These are phyloP conservation scores for Doryteuthis pealeii DNA, from an alignment of 1,140 invertebrate species.

Conservation along the genomic window DNA sequence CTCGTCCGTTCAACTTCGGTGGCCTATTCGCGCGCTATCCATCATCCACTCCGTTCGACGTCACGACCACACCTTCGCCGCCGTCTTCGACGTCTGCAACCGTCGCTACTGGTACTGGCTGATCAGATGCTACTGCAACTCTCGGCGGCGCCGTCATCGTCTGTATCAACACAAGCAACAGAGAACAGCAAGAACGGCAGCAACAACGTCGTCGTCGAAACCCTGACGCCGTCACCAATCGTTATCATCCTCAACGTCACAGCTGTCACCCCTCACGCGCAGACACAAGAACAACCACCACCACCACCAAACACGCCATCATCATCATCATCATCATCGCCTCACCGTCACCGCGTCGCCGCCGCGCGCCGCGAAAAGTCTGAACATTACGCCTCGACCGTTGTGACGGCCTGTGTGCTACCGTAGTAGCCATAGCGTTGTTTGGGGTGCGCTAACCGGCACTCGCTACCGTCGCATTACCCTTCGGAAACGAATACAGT, in stretches of 20 bases:
- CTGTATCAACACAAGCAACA: neutral
- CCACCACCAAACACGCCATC: neutral
- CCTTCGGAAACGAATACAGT: no score
- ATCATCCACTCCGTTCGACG: neutral
- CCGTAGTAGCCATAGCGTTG: no score
- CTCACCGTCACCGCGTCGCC: no score
- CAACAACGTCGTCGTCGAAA: constrained; percentile 3
- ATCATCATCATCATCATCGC: neutral
- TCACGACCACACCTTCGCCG: neutral
- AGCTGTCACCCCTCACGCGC: neutral
- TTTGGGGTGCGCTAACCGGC: no score
- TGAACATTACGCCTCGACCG: no score
- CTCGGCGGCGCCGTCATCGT: neutral
- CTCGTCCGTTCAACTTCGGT: no score
- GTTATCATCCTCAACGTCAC: neutral
- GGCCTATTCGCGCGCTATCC: no score
- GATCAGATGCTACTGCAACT: neutral
- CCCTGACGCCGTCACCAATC: neutral
- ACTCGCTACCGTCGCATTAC: no score
- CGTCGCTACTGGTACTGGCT: neutral
- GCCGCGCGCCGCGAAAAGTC: no score
- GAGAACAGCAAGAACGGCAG: neutral
- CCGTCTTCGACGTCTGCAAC: neutral
- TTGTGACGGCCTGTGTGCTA: no score
- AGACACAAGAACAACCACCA: neutral